phyloP scores from a whole-genome alignment of 1,140 invertebrate genomes.

The Cyclargus thomasi region DNA sequence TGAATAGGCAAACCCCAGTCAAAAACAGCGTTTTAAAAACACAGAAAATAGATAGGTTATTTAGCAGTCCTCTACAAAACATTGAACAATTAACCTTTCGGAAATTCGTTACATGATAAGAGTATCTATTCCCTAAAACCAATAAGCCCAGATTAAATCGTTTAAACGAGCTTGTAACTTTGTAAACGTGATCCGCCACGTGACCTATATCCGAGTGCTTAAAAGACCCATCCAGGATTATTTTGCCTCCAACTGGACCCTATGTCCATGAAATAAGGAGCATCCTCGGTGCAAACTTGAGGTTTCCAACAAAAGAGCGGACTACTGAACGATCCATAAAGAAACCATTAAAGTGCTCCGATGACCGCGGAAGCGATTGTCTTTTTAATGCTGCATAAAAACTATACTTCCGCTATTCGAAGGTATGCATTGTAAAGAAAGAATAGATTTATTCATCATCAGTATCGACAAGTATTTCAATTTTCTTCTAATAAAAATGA shows the following conservation, averaged over 20 bases:
- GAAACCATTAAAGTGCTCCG: slow-evolving; percentile 22
- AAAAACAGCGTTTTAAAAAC: too few relatives aligned
- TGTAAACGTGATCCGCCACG: not conserved
- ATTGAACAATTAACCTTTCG: not conserved
- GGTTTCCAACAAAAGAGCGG: slow-evolving; percentile 21
- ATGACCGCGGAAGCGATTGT: not conserved
- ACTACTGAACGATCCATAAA: slow-evolving; percentile 20
- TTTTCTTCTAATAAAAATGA: too few relatives aligned
- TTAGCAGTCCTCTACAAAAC: not conserved
- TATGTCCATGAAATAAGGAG: too few relatives aligned
- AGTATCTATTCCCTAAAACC: not conserved
- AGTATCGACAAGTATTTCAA: too few relatives aligned
- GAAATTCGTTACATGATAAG: not conserved
- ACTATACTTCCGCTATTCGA: not conserved
- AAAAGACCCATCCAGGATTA: slow-evolving; percentile 13
- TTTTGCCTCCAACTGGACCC: too few relatives aligned
- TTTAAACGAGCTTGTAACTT: not conserved
- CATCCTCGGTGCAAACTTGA: too few relatives aligned
- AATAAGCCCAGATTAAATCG: not conserved
- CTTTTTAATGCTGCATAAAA: not conserved
- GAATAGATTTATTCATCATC: not conserved
- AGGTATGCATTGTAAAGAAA: not conserved
- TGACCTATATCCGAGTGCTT: slow-evolving; percentile 23
- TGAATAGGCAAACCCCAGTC: too few relatives aligned
- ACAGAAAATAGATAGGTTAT: too few relatives aligned